These are phyloP conservation scores for Lagenorhynchus albirostris DNA, from an alignment of 2,113 vertebrate genomes.

Conservation along the genomic window DNA sequence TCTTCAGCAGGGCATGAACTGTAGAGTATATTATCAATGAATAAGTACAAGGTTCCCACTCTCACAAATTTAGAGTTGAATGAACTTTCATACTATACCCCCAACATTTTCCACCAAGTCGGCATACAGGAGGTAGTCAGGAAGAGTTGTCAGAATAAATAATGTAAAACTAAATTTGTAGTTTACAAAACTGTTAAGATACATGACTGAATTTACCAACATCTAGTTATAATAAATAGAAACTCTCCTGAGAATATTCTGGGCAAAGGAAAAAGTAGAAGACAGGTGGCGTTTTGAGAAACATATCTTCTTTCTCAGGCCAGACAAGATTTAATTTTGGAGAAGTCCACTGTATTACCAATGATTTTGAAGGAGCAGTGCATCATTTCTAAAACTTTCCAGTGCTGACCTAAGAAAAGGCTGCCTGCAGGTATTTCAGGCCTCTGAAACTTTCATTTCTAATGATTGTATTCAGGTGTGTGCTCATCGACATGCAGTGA, in stretches of 20 bases:
- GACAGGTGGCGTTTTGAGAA: not conserved
- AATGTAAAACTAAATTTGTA: not conserved
- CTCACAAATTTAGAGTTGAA: not conserved
- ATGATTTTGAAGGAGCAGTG: not conserved
- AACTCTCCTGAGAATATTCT: not conserved
- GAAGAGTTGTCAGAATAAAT: not conserved
- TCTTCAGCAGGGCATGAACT: not conserved
- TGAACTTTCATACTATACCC: not conserved
- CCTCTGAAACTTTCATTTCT: conserved; percentile 5
- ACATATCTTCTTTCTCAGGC: not conserved
- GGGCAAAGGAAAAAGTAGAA: not conserved
- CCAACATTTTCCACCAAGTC: not conserved
- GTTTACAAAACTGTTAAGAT: not conserved
- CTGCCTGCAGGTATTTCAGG: not conserved
- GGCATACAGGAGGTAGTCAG: not conserved
- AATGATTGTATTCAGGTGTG: not conserved
- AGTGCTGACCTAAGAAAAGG: not conserved
- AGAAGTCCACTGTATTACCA: not conserved
- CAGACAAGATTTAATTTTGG: not conserved
- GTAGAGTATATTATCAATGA: not conserved
- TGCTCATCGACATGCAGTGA: not conserved
- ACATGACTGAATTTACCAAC: not conserved
- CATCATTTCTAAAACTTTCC: not conserved
- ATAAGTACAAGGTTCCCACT: not conserved
- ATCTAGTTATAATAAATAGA: not conserved